These are phyloP conservation scores for Panopea generosa DNA, from an alignment of 2,888 invertebrate species.

Conservation along the genomic window DNA sequence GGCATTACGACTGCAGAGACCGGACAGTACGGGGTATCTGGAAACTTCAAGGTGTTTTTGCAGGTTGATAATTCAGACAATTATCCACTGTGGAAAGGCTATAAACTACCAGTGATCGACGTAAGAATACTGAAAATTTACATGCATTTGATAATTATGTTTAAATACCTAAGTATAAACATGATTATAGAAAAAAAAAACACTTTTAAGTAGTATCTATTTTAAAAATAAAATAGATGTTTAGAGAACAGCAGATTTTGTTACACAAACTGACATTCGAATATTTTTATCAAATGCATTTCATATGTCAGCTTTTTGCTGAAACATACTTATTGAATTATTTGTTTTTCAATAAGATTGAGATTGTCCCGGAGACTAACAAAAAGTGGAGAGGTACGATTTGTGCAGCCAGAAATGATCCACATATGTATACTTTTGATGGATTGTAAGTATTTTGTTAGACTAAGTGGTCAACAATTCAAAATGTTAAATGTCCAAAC, in stretches of 20 bases:
- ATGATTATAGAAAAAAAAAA: too few species aligned
- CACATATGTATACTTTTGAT: slow-evolving; percentile 8
- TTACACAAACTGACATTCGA: too few species aligned
- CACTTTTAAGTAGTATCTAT: too few species aligned
- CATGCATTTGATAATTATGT: too few species aligned
- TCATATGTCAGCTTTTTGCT: too few species aligned
- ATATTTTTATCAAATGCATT: too few species aligned
- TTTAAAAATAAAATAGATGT: too few species aligned
- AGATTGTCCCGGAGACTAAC: background rate
- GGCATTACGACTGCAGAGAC: background rate
- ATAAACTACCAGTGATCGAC: background rate
- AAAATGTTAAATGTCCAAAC: too few species aligned
- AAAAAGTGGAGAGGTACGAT: slow-evolving; percentile 1
- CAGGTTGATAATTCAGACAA: background rate
- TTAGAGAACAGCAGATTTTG: too few species aligned
- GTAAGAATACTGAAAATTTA: background rate
- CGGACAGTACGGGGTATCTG: slow-evolving; percentile 1
- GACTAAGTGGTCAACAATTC: too few species aligned
- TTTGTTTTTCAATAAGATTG: background rate
- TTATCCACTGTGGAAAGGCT: background rate
- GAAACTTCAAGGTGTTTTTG: background rate
- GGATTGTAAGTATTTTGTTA: background rate
- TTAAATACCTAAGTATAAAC: too few species aligned
- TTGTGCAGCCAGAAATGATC: slow-evolving; percentile 7
- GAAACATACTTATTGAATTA: background rate